These are phyloP conservation scores for Progne subis DNA, from an alignment of 2,113 vertebrate genomes.

Conservation along the genomic window DNA sequence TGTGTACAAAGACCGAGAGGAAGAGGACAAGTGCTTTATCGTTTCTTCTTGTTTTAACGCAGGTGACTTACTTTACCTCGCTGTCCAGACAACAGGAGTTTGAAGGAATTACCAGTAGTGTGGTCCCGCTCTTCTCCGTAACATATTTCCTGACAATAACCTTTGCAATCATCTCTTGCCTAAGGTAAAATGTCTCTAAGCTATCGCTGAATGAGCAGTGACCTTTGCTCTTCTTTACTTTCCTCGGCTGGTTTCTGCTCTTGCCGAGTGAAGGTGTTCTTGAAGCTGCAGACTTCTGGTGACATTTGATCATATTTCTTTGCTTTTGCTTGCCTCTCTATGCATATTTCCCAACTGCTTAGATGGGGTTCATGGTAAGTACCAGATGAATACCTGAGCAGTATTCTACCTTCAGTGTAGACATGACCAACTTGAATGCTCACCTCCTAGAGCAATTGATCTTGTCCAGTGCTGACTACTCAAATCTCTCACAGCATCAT, in stretches of 20 bases:
- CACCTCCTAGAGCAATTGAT: neutral
- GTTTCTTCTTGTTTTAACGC: neutral
- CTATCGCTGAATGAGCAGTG: neutral
- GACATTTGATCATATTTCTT: neutral
- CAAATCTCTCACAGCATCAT: neutral
- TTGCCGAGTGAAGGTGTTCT: neutral
- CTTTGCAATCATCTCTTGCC: slow-evolving; percentile 82
- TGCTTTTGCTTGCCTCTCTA: neutral
- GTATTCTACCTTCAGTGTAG: neutral
- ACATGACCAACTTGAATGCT: neutral
- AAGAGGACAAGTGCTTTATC: neutral
- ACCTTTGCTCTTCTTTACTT: neutral
- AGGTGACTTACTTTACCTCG: slow-evolving; percentile 83
- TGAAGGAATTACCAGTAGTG: slow-evolving; percentile 71
- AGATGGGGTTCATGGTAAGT: neutral
- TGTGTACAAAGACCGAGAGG: neutral
- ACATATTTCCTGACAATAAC: slow-evolving; percentile 79
- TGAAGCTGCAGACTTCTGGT: neutral
- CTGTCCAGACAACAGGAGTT: slow-evolving; percentile 84
- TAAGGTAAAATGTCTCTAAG: slow-evolving; percentile 72
- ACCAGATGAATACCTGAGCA: neutral
- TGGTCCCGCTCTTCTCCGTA: slow-evolving; percentile 79
- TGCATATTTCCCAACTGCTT: neutral
- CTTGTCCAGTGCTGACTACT: neutral
- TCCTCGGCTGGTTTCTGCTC: neutral